Evolutionary conservation across 2,888 invertebrate genomes (phyloP).

Genomic region (Gymnoscelis rufifasciata): DNA sequence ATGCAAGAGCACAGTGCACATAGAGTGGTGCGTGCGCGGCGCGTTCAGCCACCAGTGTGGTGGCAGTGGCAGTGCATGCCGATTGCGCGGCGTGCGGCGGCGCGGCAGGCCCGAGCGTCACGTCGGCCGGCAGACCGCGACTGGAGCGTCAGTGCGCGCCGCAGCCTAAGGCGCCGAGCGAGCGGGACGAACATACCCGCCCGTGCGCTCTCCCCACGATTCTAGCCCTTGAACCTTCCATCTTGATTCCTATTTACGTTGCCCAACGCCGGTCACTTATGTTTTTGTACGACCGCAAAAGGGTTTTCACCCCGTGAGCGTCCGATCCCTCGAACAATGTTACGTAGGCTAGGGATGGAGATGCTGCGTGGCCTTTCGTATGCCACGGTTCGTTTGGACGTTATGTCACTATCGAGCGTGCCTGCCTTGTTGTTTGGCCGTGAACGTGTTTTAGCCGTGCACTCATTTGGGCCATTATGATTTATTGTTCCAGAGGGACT

Average conservation of each 20-base stretch:
- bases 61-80: conserved; percentile 60
- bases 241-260: conserved; percentile 68
- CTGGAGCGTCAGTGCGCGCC: conserved; percentile 73
- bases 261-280: conserved; percentile 54
- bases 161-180: conserved; percentile 71
- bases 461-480: conserved; percentile 47
- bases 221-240: conserved; percentile 72
- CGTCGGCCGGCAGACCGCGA: conserved; percentile 78
- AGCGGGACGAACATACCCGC: conserved; percentile 69
- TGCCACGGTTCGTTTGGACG: conserved; percentile 63
- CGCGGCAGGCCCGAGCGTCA: conserved; percentile 73
- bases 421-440: conserved; percentile 65
- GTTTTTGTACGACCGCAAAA: conserved; percentile 63
- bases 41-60: conserved; percentile 25
- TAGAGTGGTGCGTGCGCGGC: conserved; percentile 28
- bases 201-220: conserved; percentile 55
- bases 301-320: conserved; percentile 71
- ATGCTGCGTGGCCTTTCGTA: conserved; percentile 69
- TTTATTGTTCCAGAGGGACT: conserved; percentile 40
- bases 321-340: conserved; percentile 52
- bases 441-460: conserved; percentile 61
- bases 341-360: conserved; percentile 72
- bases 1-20: conserved; percentile 60
- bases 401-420: conserved; percentile 73
- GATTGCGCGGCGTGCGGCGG: conserved; percentile 57